Base-by-base conservation (phyloP, 2,113 vertebrate genomes). In the Daboia siamensis region DNA sequence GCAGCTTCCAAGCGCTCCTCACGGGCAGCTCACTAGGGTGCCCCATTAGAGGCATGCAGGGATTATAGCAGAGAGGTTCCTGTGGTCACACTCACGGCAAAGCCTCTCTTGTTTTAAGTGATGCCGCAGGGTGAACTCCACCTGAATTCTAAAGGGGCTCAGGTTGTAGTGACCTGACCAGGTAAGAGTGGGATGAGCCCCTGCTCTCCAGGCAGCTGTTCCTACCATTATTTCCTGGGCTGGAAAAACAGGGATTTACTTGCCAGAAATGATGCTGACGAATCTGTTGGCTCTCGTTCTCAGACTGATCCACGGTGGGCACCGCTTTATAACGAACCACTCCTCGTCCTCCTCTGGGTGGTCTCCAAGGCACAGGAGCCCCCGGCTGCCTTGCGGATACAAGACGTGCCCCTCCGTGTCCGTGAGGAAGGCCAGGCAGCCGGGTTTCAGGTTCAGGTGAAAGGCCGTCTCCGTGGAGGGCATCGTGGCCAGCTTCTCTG, bases 301-400 rank as follows among this genome's bases (percentile, higher is more conserved):
- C 87, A 97, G 95, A 88, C 84, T 96, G 93, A 97, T 88, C 96
- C 96, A 97, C 6, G 92, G 90, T 0, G 96, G 96, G n/a, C 96
- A 97, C 59, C 86, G 95, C 59, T 95, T 92, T 2, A 97, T 91
- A 51, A 96, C 5, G 29, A 97, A 97, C 96, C 96, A 97, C 89
- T 97, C 96, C 46, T 96, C 92, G 0, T 95, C 91, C 21, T 55
- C 91, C 0, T 5, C 3, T 3, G 96, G 96, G 54, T 0, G 90
- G 52, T 95, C 93, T n/a, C 96, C 97, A 24, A 97, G 87, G 54
- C 94, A 87, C 85, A 97, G 95, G 51, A 96, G 95, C 64, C 93
- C 90, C 20, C 93, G 92, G 0, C 93, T 0, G 1, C 96, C 96
- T 86, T 97, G 97, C 0, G 97, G 96, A 8, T 96, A 97, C 12